phyloP scores from a whole-genome alignment of 1,140 invertebrate species.

The Muscidifurax raptorellus region DNA sequence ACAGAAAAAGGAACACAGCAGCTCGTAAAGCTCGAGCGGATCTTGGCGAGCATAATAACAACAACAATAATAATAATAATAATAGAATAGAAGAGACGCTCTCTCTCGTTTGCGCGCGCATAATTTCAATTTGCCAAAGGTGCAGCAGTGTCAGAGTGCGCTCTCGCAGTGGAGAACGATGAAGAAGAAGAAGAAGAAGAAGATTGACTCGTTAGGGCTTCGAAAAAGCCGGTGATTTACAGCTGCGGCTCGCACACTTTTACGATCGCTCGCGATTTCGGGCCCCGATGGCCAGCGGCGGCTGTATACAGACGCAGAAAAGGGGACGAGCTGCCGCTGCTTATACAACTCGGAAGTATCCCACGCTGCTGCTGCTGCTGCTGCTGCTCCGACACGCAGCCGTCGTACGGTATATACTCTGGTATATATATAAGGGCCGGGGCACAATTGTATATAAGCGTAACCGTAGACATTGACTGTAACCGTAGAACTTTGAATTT shows the following conservation, averaged over 20 bases:
- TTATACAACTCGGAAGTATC: constrained; percentile 6
- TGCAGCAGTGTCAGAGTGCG: not conserved
- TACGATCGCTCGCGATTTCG: constrained; percentile 28
- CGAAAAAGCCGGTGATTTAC: constrained; percentile 42
- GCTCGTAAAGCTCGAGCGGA: constrained; percentile 11
- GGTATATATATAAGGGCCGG: not conserved
- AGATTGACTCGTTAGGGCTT: constrained; percentile 42
- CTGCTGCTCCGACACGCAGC: not conserved
- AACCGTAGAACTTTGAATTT: not conserved
- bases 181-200: not conserved
- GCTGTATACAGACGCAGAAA: not conserved
- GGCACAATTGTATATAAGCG: not conserved
- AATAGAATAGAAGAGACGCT: not conserved
- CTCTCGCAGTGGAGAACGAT: too few relatives aligned
- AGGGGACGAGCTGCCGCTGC: not conserved
- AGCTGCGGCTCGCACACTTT: not conserved
- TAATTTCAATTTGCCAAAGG: constrained; percentile 39
- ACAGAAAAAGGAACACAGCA: not conserved
- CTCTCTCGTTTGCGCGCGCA: constrained; percentile 5
- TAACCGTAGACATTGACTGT: not conserved
- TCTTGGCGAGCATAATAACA: not conserved
- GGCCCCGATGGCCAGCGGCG: not conserved
- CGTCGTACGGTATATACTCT: too few relatives aligned
- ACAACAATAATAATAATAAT: too few relatives aligned
- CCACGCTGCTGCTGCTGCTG: constrained; percentile 3